These are phyloP conservation scores for Ciconia boyciana DNA, from an alignment of 2,113 vertebrate genomes.

Conservation along the genomic window DNA sequence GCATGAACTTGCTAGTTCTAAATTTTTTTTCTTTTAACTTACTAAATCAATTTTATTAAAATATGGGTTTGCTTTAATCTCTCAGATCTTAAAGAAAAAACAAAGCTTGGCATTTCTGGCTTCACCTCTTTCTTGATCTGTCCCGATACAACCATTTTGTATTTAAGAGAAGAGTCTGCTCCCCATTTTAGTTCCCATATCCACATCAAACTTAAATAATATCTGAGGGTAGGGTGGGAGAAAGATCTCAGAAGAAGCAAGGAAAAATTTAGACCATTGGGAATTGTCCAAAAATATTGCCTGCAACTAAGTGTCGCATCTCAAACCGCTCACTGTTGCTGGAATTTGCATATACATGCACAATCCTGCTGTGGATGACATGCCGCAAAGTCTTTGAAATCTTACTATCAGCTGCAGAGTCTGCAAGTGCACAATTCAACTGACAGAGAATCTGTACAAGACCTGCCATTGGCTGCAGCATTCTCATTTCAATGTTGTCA, in stretches of 20 bases:
- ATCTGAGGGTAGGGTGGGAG: background rate
- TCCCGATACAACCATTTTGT: background rate
- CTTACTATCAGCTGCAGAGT: background rate
- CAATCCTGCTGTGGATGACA: background rate
- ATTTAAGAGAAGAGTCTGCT: background rate
- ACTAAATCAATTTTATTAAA: constrained; percentile 9
- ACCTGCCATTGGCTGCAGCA: background rate
- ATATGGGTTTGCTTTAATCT: constrained; percentile 14
- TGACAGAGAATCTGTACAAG: background rate
- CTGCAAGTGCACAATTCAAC: background rate
- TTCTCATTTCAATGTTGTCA: background rate
- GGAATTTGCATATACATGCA: background rate
- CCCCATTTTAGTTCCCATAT: background rate
- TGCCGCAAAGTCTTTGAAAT: background rate
- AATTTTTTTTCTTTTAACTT: background rate
- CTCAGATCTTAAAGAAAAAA: background rate
- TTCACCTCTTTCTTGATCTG: background rate
- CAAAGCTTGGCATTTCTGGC: background rate
- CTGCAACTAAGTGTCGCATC: background rate
- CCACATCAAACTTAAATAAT: background rate
- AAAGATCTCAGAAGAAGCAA: background rate
- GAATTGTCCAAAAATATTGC: background rate
- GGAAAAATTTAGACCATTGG: background rate
- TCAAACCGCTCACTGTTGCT: background rate
- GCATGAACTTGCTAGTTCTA: background rate